Conservation (phyloP, 2,113 vertebrate genomes). For the Struthio camelus region DNA sequence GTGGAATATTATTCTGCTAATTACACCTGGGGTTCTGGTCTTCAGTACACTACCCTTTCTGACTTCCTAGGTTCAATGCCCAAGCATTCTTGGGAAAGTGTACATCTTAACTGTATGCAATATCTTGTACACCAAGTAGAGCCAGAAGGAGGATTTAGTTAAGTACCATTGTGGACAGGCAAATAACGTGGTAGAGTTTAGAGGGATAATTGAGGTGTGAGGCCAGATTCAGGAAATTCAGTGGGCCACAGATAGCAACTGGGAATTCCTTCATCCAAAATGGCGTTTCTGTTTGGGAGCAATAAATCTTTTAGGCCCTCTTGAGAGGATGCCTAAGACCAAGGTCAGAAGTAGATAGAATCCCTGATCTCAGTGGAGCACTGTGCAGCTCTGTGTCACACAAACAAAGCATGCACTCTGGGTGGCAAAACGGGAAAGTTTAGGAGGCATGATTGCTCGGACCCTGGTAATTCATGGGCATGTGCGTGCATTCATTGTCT, state of each 20-base stretch:
- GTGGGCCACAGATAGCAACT: neutral
- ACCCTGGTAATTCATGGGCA: neutral
- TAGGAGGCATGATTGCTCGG: neutral
- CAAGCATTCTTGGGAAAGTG: neutral
- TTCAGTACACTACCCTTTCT: neutral
- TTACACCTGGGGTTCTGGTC: neutral
- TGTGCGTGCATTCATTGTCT: neutral
- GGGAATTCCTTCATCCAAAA: constrained; percentile 6
- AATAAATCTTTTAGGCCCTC: neutral
- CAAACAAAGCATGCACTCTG: neutral
- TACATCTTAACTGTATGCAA: neutral
- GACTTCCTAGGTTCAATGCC: neutral
- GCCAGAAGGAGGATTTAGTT: neutral
- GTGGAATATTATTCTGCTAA: neutral
- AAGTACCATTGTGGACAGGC: neutral
- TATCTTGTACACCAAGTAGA: neutral
- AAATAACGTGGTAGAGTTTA: neutral
- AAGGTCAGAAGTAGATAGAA: neutral
- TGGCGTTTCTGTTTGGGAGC: neutral
- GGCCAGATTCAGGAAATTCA: neutral
- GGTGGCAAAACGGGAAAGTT: rapidly evolving
- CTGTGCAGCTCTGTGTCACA: neutral
- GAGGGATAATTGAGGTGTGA: neutral
- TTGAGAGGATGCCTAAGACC: neutral
- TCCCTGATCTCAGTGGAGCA: neutral